Evolutionary conservation across 2,888 invertebrate genomes (phyloP), one percentile per base, ranked within the genome.

Genomic region (Synergus gifuensis): DNA sequence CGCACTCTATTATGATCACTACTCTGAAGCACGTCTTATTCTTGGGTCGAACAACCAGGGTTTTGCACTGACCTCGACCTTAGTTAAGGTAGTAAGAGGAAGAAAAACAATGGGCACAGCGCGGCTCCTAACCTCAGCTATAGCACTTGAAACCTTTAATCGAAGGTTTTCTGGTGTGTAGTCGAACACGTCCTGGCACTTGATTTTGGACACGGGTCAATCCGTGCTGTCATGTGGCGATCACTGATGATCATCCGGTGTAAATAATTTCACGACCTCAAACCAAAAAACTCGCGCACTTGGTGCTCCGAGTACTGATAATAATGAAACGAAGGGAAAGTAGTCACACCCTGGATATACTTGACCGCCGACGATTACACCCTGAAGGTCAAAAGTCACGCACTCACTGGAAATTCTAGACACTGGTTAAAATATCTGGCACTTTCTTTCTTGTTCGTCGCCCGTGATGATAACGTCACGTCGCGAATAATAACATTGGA

Each of bases 1-100:
- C 80, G 82, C 84, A 84, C 84, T 84, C 80, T 44, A 82, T 76
- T 36, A 28, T 79, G 78, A 84, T 81, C 84, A 83, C 84, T 84
- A 78, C 58, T 66, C 80, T 73, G 18, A 80, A 84, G 79, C 83
- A 84, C 83, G 80, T 76, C 81, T 80, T 28, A 81, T n/a, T 66
- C 54, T 73, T 73, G 69, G 69, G 28, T 69, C 16, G 46, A 8
- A 22, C 11, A 69, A 44, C 42, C 42, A 66, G 66, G 66, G 42
- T 66, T 66, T 66, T 42, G 66, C 66, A 66, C 22, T 69, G 69
- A 69, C 69, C 69, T 69, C 69, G 69, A 69, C 69, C 69, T 69
- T 69, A 69, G 69, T 9, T 66, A 66, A 69, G 69, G 69, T 28
- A 44, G 49, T 69, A 49, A 69, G 69, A 46, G 28, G 28, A 69